Evolutionary conservation across 2,888 invertebrate species (phyloP).

Genomic region (Tetragonisca angustula): DNA sequence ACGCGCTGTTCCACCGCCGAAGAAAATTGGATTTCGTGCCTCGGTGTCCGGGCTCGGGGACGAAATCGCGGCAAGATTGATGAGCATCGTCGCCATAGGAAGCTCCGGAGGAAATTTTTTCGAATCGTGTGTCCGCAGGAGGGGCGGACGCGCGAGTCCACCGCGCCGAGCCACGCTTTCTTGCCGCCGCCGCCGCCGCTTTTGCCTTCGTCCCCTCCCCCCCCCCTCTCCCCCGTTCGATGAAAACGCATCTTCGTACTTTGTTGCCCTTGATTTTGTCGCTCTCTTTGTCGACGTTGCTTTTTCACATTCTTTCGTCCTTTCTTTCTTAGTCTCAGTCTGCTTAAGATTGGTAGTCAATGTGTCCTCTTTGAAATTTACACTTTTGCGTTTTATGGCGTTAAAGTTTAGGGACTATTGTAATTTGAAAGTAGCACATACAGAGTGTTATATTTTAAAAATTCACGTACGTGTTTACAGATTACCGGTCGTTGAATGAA

Average conservation of each 20-base stretch:
- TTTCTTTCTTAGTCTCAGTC: too few relatives aligned
- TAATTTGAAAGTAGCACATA: too few relatives aligned
- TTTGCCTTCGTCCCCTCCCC: not conserved
- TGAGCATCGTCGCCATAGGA: slow-evolving; percentile 55
- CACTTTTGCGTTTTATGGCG: not conserved
- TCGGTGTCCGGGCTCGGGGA: slow-evolving; percentile 42
- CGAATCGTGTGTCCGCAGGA: slow-evolving; percentile 11
- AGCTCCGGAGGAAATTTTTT: slow-evolving; percentile 43
- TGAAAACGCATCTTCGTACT: slow-evolving; percentile 19
- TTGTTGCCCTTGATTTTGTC: not conserved
- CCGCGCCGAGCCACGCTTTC: slow-evolving; percentile 3
- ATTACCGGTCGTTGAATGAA: too few relatives aligned
- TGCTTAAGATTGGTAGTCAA: not conserved
- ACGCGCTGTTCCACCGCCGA: slow-evolving; percentile 57
- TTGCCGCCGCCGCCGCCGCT: not conserved
- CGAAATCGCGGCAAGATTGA: slow-evolving; percentile 65
- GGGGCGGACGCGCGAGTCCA: slow-evolving; percentile 22
- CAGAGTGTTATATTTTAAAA: too few relatives aligned
- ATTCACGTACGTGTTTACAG: too few relatives aligned
- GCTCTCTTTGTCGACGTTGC: not conserved
- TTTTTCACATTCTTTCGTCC: not conserved
- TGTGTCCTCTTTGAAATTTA: not conserved
- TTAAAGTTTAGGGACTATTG: not conserved
- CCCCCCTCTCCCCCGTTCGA: not conserved
- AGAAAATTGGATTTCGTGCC: slow-evolving; percentile 63